Evolutionary conservation across 2,888 invertebrate species (phyloP).

Genomic region (Deladenus siricidicola): DNA sequence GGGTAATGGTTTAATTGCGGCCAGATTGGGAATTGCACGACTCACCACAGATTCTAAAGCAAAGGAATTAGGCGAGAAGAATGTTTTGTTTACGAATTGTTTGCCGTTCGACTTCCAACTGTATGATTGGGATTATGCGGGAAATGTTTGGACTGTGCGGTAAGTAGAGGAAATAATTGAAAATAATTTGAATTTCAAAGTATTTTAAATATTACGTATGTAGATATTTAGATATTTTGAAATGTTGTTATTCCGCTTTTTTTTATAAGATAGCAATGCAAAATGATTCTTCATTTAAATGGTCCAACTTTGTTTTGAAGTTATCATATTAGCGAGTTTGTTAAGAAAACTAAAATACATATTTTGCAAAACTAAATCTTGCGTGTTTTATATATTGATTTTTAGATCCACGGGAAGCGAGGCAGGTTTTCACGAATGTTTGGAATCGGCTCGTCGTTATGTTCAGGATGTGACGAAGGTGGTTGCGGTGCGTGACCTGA

Average conservation of each 20-base stretch:
- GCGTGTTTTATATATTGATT: too few species aligned
- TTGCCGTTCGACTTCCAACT: conserved; percentile 39
- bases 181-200: too few species aligned
- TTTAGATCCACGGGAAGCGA: neutral
- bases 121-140: conserved; percentile 67
- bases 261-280: too few species aligned
- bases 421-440: conserved; percentile 43
- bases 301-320: too few species aligned
- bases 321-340: too few species aligned
- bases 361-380: too few species aligned
- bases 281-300: too few species aligned
- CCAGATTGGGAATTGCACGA: conserved; percentile 59
- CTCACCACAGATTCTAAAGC: conserved; percentile 5
- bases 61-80: conserved; percentile 6
- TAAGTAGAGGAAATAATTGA: conserved; percentile 35
- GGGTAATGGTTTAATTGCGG: conserved; percentile 82
- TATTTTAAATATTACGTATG: too few species aligned
- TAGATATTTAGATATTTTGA: too few species aligned
- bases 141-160: conserved; percentile 68
- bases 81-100: conserved; percentile 38
- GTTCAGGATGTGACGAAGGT: conserved; percentile 38
- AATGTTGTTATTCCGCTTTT: too few species aligned
- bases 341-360: too few species aligned
- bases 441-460: conserved; percentile 38
- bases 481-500: conserved; percentile 20